These are phyloP conservation scores for Taeniopygia guttata DNA, from an alignment of 2,797 vertebrate genomes.

Conservation along the genomic window DNA sequence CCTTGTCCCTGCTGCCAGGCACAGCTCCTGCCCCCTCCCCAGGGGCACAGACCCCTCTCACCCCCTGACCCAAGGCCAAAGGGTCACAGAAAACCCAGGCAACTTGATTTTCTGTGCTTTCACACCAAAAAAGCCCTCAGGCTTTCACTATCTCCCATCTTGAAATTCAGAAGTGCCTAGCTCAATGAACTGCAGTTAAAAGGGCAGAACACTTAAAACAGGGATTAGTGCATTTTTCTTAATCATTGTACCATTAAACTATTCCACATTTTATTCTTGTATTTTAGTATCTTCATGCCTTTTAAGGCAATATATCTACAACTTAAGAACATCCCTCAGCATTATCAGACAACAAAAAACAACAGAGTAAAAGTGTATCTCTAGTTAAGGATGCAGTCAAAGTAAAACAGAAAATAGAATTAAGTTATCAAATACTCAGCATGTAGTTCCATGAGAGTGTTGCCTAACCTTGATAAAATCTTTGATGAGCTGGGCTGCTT, in stretches of 20 bases:
- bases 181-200: background rate
- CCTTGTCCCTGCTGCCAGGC: accelerated
- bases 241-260: background rate
- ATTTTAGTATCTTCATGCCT: background rate
- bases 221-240: background rate
- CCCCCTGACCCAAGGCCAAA: background rate
- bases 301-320: background rate
- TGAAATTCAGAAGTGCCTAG: background rate
- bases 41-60: accelerated
- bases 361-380: background rate
- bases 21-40: background rate
- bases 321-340: background rate
- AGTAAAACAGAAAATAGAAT: background rate
- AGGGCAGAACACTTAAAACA: background rate
- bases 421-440: background rate
- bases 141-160: background rate
- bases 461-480: slow-evolving; percentile 93
- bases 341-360: background rate
- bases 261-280: background rate
- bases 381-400: background rate
- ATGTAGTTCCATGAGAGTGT: background rate
- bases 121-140: background rate
- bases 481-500: slow-evolving; percentile 94
- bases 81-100: background rate
- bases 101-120: background rate